Base-by-base conservation (phyloP, 1,140 invertebrate species). In the Eurosta solidaginis region DNA sequence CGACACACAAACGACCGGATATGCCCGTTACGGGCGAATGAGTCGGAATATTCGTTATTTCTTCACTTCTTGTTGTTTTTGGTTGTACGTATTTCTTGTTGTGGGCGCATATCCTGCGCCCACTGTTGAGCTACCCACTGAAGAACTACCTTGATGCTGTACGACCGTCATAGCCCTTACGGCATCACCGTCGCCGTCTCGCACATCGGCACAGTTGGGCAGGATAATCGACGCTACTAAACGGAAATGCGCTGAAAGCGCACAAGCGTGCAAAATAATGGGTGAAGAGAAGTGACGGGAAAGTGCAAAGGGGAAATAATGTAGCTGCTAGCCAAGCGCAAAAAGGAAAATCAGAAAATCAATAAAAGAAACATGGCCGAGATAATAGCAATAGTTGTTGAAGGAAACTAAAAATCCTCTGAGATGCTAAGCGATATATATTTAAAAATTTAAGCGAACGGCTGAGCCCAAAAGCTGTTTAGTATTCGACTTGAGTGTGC, bases 221-320 rank as follows among this genome's bases (percentile, higher is more conserved):
- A 68, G 59, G 59, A 68, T 68, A 68, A 68, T 68, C 59, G 59
- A 68, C 59, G 59, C 59, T 68, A 33, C 33, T 68, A 40, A 40
- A 33, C 29, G 59, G 59, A 68, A 68, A 36, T 40, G 59, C 59
- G 33, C 59, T 68, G 59, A 68, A 68, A 40, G 59, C 59, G 7
- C 59, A 68, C 59, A 68, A 40, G 59, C 59, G 59, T 68, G 20
- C 59, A 68, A 68, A 68, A 68, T 20, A 68, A 40, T 33, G 17
- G 33, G 40, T 6, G 22, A 52, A 52, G 4, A 4, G 4, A 52
- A 7, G 49, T 47, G 14, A 14, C 2, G 45, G 4, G 14, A n/a
- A 25, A 3, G 20, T 5, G 17, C 1, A 63, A n/a, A 36, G n/a
- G 27, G 27, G 33, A 9, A 40, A 36, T n/a, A n/a, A n/a, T 12